Percentiles rank a stretch among this genome's conserved stretches.
These are phyloP conservation scores for Stenolophus ochropezus DNA, from an alignment of 2,888 invertebrate species.

Conservation along the genomic window DNA sequence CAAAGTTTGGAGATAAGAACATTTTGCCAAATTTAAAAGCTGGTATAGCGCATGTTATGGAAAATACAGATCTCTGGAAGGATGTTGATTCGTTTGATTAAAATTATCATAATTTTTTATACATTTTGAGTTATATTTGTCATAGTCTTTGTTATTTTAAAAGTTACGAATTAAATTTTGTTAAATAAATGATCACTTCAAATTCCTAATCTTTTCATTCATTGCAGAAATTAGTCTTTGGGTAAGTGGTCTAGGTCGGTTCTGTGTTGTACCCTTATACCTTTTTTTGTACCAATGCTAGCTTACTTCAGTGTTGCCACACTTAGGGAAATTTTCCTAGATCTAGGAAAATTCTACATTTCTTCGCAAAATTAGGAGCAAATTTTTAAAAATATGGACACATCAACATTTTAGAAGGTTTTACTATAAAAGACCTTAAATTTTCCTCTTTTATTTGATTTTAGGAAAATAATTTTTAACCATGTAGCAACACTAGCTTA, in stretches of 20 bases:
- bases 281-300: too few relatives aligned
- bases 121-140: neutral
- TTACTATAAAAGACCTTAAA: too few relatives aligned
- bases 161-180: neutral
- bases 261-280: neutral
- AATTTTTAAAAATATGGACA: too few relatives aligned
- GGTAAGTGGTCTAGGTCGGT: neutral
- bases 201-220: neutral
- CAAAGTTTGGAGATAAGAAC: constrained; percentile 14
- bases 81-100: constrained; percentile 7
- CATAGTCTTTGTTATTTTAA: neutral
- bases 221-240: neutral
- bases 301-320: too few relatives aligned
- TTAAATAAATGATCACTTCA: too few relatives aligned
- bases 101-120: constrained; percentile 6
- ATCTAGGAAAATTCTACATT: too few relatives aligned
- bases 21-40: constrained; percentile 30
- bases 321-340: too few relatives aligned
- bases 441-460: too few relatives aligned
- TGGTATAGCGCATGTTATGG: neutral
- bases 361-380: too few relatives aligned
- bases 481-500: too few relatives aligned
- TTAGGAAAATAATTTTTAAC: too few relatives aligned
- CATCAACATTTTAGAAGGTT: too few relatives aligned
- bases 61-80: neutral